Base-by-base conservation (phyloP, 2,113 vertebrate species). In the Osmerus eperlanus region DNA sequence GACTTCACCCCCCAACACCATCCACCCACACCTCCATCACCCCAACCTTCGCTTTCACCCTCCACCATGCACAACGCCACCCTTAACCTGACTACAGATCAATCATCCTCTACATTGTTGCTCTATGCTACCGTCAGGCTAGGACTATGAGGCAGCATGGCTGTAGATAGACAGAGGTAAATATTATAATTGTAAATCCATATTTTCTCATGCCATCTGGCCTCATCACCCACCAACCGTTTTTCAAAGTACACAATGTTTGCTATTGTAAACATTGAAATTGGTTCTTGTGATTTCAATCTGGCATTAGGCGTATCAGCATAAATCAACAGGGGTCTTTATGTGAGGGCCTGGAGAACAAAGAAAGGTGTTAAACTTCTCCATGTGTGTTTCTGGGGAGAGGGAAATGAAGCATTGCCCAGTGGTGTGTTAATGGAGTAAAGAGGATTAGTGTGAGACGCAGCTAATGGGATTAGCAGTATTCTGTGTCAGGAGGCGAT, bases 1-100 rank as follows among this genome's bases (percentile, higher is more conserved):
- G 92, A 74, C 73, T 56, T 19, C 59, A 21, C 63, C 11, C 11
- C 23, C 25, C 15, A 19, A 58, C 23, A 65, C 23, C 54, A 47
- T 58, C 54, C 54, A 55, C 54, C 1, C 54, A 56, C 54, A 56
- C 54, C 16, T n/a, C 54, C 54, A 15, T 18, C 54, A 56, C 54
- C 54, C n/a, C 54, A 56, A n/a, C 54, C n/a, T n/a, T 18, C 3
- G 1, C 54, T n/a, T n/a, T 14, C 54, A 15, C 14, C 54, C 3
- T n/a, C 16, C 7, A 5, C 3, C 54, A 18, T n/a, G 15, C n/a
- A 56, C 1, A 18, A n/a, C 14, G 2, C 54, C 54, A 56, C 16
- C 54, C 3, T 56, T 9, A 13, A 53, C n/a, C 19, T 25, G 32
- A 1, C 19, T 7, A n/a, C 15, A 56, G 54, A n/a, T 5, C 6